Base-by-base conservation (phyloP, 2,888 invertebrate genomes). In the Plebejus melissa region DNA sequence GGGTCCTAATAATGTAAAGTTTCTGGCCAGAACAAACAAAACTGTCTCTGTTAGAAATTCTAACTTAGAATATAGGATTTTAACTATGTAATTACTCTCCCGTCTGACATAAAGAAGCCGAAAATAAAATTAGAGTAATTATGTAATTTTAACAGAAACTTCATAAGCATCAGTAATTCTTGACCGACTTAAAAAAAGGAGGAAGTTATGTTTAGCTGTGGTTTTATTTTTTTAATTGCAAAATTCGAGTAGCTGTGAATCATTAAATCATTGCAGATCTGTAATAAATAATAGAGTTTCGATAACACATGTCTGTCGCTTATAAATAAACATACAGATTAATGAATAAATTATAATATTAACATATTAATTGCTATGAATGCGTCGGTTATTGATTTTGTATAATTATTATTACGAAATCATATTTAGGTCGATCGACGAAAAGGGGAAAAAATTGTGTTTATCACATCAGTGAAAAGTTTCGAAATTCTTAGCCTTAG, bases 181-280 rank as follows among this genome's bases (percentile, higher is more conserved):
- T 46, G 54, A 54, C 16, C 54, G 4, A 54, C 54, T 54, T 46
- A 2, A 2, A 11, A 46, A 46, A 46, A 41, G 7, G 9, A 46
- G 46, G 0, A 41, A 9, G 9, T 9, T 46, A 11, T 11, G 2
- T 46, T 46, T 41, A 41, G 46, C 41, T 2, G 1, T 50, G 13
- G 6, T 11, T 50, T 0, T 54, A 54, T 58, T 58, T n/a, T 58
- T 11, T 60, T 58, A 58, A 28, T 60, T 60, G 28, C 58, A 58
- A 58, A 22, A 58, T 58, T 58, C 13, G 54, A 54, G 54, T 54
- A 54, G 16, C 46, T 6, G 78, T 76, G 74, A 77, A 77, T 74
- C 79, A 78, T 78, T 78, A 78, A 79, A 69, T 76, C 76, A 76
- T 75, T 77, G 32, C 32, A 72, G 76, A 72, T 54, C 46, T 69